A percentile compares a stretch with the other conserved stretches of the same genome.
phyloP scores from a whole-genome alignment of 64 coral and sea anemone genomes.

The Montipora sp. region DNA sequence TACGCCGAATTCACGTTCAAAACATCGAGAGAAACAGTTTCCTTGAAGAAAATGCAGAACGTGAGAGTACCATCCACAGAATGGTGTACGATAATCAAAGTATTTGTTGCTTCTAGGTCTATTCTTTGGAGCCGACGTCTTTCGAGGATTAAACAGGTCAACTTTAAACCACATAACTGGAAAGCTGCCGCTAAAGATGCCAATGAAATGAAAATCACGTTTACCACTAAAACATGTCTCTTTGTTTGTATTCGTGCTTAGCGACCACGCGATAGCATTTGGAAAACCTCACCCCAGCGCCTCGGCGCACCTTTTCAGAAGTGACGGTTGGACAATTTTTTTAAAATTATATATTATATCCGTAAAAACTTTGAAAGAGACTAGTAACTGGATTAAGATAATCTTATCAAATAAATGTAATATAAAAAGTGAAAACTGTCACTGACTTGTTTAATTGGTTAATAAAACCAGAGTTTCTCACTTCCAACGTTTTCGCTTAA shows the following conservation, averaged over 20 bases:
- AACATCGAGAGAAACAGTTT: no score
- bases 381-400: background rate
- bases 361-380: no score
- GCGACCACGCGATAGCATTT: background rate
- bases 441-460: no score
- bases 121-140: background rate
- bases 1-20: no score
- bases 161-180: conserved; percentile 20
- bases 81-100: no score
- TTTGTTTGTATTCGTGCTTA: conserved; percentile 8
- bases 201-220: conserved; percentile 34
- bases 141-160: conserved; percentile 30
- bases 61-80: no score
- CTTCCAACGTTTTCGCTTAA: no score
- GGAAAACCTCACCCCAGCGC: background rate
- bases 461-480: no score
- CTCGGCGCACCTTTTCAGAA: background rate
- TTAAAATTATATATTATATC: no score
- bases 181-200: conserved; percentile 28
- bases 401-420: background rate
- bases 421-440: no score
- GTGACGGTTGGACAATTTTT: no score
- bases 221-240: conserved; percentile 36
- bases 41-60: no score
- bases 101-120: conserved; percentile 4